Percentiles rank a stretch among this genome's conserved stretches.
Conservation (phyloP, 35 echinoderm and acorn worm genomes). For the Acanthaster planci region DNA sequence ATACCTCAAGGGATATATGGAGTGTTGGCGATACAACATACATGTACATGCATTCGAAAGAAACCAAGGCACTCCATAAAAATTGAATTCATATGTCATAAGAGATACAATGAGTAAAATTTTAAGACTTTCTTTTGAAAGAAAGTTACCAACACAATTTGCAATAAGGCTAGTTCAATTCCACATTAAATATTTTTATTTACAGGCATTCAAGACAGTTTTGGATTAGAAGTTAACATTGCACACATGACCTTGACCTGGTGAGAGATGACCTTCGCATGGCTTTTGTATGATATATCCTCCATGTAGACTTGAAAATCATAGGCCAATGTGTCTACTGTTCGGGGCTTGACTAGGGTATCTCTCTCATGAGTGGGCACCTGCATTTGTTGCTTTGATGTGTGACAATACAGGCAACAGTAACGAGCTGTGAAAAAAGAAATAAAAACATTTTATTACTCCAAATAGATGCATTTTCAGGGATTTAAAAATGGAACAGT, state of each 20-base stretch:
- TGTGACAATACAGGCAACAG: conserved; percentile 8
- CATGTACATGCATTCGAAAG: no score
- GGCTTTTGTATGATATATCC: neutral
- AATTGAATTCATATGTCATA: no score
- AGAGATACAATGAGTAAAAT: neutral
- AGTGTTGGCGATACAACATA: no score
- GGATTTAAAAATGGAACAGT: no score
- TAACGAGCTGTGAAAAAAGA: neutral
- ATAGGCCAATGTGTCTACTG: neutral
- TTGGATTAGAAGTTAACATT: neutral
- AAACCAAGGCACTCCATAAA: no score
- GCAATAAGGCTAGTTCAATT: neutral
- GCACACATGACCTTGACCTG: neutral
- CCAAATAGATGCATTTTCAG: neutral
- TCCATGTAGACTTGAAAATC: neutral
- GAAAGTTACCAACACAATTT: neutral
- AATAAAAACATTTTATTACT: neutral
- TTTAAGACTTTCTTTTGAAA: neutral
- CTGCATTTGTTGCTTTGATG: neutral
- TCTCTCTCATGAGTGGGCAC: neutral
- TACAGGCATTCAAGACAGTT: no score
- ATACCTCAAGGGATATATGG: conserved; percentile 6
- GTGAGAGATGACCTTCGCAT: neutral
- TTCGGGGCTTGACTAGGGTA: neutral
- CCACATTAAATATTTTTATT: neutral